These are phyloP conservation scores for Cosmia pyralina DNA, from an alignment of 2,888 invertebrate species.

Conservation along the genomic window DNA sequence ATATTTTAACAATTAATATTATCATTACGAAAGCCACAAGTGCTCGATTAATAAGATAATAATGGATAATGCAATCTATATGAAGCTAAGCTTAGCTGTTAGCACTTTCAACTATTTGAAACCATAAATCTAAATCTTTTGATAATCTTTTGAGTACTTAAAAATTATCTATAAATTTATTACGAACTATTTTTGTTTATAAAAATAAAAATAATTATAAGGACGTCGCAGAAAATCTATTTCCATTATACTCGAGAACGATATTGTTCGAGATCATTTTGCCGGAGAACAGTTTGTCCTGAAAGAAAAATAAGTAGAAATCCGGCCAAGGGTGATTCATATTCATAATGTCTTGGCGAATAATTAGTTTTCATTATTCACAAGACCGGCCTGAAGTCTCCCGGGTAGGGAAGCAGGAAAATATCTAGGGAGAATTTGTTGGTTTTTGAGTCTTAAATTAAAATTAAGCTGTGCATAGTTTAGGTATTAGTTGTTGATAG, in stretches of 20 bases:
- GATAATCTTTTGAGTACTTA: neutral
- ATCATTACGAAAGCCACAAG: neutral
- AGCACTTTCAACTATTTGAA: neutral
- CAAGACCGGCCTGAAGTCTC: slow-evolving; percentile 37
- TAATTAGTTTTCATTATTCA: slow-evolving; percentile 81
- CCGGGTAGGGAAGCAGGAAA: slow-evolving; percentile 33
- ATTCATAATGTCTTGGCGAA: slow-evolving; percentile 77
- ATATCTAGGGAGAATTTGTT: slow-evolving; percentile 38
- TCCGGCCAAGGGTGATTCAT: slow-evolving; percentile 72
- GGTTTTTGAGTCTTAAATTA: slow-evolving; percentile 30
- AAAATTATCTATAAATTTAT: neutral
- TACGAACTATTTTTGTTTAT: slow-evolving; percentile 20
- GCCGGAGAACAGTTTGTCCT: slow-evolving; percentile 65
- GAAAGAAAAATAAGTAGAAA: slow-evolving; percentile 73
- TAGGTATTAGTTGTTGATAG: neutral
- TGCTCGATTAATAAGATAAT: neutral
- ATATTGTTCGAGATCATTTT: slow-evolving; percentile 73
- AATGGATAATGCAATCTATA: neutral
- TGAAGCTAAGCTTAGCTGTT: neutral
- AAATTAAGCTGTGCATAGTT: slow-evolving; percentile 21
- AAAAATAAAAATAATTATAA: slow-evolving; percentile 64
- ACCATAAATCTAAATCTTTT: no score
- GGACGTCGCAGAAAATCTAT: slow-evolving; percentile 66
- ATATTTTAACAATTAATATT: neutral
- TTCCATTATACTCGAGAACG: slow-evolving; percentile 69